A percentile compares a stretch with the other conserved stretches of the same genome.
These are phyloP conservation scores for Vireo griseus DNA, from an alignment of 2,797 vertebrate genomes.

Conservation along the genomic window DNA sequence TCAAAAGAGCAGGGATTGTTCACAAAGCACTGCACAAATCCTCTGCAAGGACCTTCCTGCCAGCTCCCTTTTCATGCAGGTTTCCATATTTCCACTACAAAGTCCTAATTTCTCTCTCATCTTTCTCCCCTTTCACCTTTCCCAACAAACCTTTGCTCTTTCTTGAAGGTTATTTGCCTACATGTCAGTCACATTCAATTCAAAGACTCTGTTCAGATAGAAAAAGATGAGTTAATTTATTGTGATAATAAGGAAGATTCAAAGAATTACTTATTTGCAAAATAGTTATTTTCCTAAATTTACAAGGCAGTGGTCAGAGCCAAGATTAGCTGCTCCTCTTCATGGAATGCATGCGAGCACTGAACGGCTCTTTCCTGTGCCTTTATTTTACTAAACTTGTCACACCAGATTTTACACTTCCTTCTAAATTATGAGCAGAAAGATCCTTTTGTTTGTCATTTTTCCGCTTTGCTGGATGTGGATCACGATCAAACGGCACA, in stretches of 20 bases:
- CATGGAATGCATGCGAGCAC: not conserved
- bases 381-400: conserved; percentile 48
- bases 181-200: fast-evolving
- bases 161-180: not conserved
- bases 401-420: conserved; percentile 59
- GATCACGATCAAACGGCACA: not conserved
- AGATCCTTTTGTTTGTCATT: conserved; percentile 50
- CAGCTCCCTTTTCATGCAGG: not conserved
- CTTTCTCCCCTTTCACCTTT: not conserved
- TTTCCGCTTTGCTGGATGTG: conserved; percentile 11
- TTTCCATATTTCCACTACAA: not conserved
- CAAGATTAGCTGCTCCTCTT: not conserved
- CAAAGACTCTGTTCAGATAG: not conserved
- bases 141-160: not conserved
- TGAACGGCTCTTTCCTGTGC: not conserved
- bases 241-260: not conserved
- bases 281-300: not conserved
- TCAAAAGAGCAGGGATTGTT: not conserved
- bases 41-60: not conserved
- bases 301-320: not conserved
- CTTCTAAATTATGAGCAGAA: conserved; percentile 45
- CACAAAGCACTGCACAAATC: not conserved
- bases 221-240: not conserved
- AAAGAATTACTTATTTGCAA: not conserved
- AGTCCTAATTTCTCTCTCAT: not conserved